Base-by-base conservation (phyloP, 2,888 invertebrate genomes). In the Leptarthrus brevirostris region DNA sequence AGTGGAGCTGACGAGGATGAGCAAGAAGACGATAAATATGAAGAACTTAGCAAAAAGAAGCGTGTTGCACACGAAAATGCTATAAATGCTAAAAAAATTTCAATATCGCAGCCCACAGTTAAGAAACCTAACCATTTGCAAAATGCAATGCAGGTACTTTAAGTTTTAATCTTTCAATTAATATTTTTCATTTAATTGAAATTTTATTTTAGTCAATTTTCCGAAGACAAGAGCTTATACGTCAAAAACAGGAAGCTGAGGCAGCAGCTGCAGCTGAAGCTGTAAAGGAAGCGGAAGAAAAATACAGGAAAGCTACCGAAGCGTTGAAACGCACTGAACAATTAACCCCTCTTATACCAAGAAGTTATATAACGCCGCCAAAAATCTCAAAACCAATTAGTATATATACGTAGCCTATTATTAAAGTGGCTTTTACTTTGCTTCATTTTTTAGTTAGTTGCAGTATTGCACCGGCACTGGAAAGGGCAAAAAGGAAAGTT, bases 21-120 rank as follows among this genome's bases (percentile, higher is more conserved):
- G 16, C 87, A 81, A 30, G 78, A 86, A 76, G 87, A 87, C 3
- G 79, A 79, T 79, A 77, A 78, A 2, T 79, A 78, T 1, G 78
- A 79, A 0, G 80, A 79, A 4, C 78, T 81, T 0, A 69, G 81
- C 2, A 86, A 86, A 20, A 92, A 89, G 80, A 93, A 92, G 80
- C 87, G 95, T 79, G 87, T 93, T 52, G 94, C 95, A 10, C 91
- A 93, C 82, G 89, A 89, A 73, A 86, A 86, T 74, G 89, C 89
- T 1, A 87, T 88, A 76, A 83, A 78, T 72, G 82, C 86, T 76
- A 82, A 80, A 52, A 76, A 77, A 0, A 47, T 66, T 47, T 66
- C 66, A 14, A 75, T 77, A 44, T 79, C 83, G n/a, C 85, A 86
- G 40, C 77, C 86, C 1, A 83, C 86, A 78, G 86, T 86, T 44